Evolutionary conservation across 2,113 vertebrate species (phyloP).

Genomic region (Haemorhous mexicanus): DNA sequence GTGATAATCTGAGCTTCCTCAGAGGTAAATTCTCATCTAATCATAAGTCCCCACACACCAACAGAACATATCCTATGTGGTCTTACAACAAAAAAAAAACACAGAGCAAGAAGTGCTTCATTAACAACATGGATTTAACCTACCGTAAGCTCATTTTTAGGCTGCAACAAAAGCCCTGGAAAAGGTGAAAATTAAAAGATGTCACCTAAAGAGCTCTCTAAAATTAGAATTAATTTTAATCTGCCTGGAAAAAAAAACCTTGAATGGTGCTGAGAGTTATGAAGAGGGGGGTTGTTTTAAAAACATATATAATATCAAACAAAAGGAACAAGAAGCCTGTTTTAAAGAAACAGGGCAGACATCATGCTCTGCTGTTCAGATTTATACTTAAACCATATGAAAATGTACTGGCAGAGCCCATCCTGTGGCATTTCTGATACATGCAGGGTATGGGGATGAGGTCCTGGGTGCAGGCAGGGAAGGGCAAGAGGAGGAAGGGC

Average conservation of each 20-base stretch:
- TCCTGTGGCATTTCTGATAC: not conserved
- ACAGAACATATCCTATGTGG: constrained; percentile 68
- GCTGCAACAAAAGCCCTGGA: constrained; percentile 36
- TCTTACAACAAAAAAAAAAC: constrained; percentile 55
- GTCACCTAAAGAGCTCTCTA: constrained; percentile 42
- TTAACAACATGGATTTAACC: constrained; percentile 64
- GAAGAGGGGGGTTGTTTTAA: not conserved
- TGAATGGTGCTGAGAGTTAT: not conserved
- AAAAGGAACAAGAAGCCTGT: not conserved
- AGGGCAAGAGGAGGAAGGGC: not conserved
- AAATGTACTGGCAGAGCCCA: not conserved
- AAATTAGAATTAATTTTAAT: constrained; percentile 47
- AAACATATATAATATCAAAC: not conserved
- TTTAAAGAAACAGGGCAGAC: not conserved
- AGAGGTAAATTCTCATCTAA: constrained; percentile 73
- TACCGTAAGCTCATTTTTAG: constrained; percentile 51
- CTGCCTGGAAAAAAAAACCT: not conserved
- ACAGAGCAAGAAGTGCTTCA: constrained; percentile 60
- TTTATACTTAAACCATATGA: not conserved
- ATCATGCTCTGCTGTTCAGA: not conserved
- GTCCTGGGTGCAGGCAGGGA: not conserved
- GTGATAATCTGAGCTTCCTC: constrained; percentile 70
- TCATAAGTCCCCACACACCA: constrained; percentile 68
- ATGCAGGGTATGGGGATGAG: rapidly evolving
- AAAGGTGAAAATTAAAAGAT: constrained; percentile 65